These are phyloP conservation scores for Rhynchophorus ferrugineus DNA, from an alignment of 1,140 invertebrate species.

Conservation along the genomic window DNA sequence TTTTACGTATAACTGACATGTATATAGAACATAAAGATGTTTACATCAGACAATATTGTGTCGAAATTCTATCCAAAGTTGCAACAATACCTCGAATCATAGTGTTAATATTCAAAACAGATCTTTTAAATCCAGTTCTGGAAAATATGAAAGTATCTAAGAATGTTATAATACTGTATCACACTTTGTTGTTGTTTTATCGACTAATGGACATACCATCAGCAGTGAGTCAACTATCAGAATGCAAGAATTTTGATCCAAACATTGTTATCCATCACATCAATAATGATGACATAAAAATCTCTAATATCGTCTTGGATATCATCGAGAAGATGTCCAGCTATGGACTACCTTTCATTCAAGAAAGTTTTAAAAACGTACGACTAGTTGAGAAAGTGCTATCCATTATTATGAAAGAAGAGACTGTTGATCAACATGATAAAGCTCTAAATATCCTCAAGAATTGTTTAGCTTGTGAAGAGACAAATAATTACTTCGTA, in stretches of 20 bases:
- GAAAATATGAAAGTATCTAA: conserved; percentile 22
- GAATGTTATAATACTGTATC: conserved; percentile 16
- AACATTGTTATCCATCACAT: conserved; percentile 17
- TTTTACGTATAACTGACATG: conserved; percentile 24
- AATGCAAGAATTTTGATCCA: conserved; percentile 20
- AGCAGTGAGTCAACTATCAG: conserved; percentile 17
- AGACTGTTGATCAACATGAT: conserved; percentile 10
- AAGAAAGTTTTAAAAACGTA: conserved; percentile 17
- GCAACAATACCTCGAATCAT: conserved; percentile 18
- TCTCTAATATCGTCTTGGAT: conserved; percentile 12
- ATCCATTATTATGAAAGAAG: conserved; percentile 21
- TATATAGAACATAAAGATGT: conserved; percentile 25
- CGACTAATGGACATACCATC: conserved; percentile 22
- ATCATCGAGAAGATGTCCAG: conserved; percentile 24
- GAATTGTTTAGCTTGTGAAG: conserved; percentile 26
- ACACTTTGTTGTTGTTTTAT: conserved; percentile 23
- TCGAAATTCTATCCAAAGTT: conserved; percentile 22
- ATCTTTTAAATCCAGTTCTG: conserved; percentile 24
- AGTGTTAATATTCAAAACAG: conserved; percentile 22
- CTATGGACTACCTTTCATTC: conserved; percentile 19
- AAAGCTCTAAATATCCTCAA: conserved; percentile 23
- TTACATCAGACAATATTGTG: conserved; percentile 24
- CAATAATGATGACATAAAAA: conserved; percentile 17
- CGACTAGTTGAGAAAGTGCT: conserved; percentile 28
- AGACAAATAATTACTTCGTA: conserved; percentile 26